phyloP scores from a whole-genome alignment of 2,113 vertebrate genomes.

The Syrmaticus mikado region DNA sequence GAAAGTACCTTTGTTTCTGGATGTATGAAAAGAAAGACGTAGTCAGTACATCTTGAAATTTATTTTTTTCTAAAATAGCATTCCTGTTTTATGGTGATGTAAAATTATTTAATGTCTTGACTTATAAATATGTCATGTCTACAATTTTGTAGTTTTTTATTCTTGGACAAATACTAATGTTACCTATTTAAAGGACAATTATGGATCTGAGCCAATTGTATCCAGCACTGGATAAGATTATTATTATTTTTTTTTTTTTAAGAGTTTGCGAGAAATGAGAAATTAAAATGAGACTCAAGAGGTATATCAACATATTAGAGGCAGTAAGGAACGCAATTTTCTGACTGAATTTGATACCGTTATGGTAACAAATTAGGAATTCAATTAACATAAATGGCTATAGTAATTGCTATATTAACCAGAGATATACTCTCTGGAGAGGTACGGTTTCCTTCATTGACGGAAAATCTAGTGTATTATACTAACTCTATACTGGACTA shows the following conservation, averaged over 20 bases:
- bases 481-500: background rate
- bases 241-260: background rate
- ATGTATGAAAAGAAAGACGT: background rate
- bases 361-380: background rate
- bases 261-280: background rate
- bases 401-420: background rate
- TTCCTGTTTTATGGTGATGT: background rate
- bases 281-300: background rate
- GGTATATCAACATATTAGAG: background rate
- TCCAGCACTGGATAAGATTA: background rate
- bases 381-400: background rate
- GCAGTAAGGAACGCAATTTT: background rate
- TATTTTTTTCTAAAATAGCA: background rate
- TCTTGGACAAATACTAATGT: background rate
- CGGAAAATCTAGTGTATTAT: background rate
- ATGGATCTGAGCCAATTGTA: background rate
- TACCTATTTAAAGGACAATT: background rate
- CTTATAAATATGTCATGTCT: background rate
- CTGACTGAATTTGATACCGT: background rate
- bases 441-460: background rate
- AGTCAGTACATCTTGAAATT: background rate
- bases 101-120: background rate
- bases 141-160: background rate
- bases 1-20: background rate
- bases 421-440: background rate